Evolutionary conservation across 2,888 invertebrate genomes (phyloP), one percentile per base, ranked within the genome.

Genomic region (Elaeidobius kamerunicus): DNA sequence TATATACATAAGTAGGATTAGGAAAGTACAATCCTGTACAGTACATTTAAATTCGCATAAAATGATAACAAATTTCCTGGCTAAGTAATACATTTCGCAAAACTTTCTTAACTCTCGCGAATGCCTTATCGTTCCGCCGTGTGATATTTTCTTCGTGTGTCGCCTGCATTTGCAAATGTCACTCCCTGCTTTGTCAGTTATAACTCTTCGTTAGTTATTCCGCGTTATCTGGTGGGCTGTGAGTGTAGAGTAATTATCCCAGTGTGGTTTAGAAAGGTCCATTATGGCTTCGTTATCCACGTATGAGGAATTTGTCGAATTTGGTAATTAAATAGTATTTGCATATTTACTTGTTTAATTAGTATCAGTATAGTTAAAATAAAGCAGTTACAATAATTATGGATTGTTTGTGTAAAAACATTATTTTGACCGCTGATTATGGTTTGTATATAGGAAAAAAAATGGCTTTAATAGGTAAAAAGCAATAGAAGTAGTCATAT

Each of bases 271-370:
- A 34, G 19, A 30, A 35, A 35, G 34, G 20, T 15, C 19, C 4
- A 45, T 17, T 16, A 51, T 42, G 51, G 19, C 38, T 2, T 40
- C 56, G 6, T 27, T 52, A 14, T 52, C 56, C n/a, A 44, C 30
- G n/a, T 48, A 43, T 23, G 43, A 52, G 12, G 56, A 52, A 48
- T 52, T 56, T 52, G 27, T 52, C 5, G 59, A 59, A 42, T 61
- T 59, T 39, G 61, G 61, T 61, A 57, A 42, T 39, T 4, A n/a
- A 39, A 20, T 36, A 3, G 34, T 11, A 14, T 14, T 2, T 14
- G 2, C 11, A 14, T 1, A 17, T 38, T 16, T 9, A 15, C 11
- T 16, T 16, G 3, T 3, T 12, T 16, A 16, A 11, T 38, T 38
- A n/a, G 15, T 17, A 38, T 17, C 17, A 38, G 7, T 38, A 19